Evolutionary conservation across 2,113 vertebrate genomes (phyloP).

Genomic region (Scophthalmus maximus): DNA sequence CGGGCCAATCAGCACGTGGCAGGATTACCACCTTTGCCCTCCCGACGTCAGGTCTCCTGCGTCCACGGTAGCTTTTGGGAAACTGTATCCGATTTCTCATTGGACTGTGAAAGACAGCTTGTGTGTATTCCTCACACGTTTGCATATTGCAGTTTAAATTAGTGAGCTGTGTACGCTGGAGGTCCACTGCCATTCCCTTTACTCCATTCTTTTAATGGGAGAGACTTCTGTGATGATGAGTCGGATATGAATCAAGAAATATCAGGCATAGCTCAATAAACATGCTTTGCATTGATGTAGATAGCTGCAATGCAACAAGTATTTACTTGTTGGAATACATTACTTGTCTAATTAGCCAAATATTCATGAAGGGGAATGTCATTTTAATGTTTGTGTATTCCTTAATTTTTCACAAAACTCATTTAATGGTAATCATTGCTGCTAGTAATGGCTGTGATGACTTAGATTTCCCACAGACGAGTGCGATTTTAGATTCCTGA

Average conservation of each 20-base stretch:
- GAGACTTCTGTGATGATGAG: background rate
- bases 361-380: background rate
- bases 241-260: background rate
- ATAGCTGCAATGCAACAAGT: background rate
- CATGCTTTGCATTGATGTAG: background rate
- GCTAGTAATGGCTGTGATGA: conserved; percentile 2
- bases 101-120: conserved; percentile 17
- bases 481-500: background rate
- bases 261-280: background rate
- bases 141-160: no score
- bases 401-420: background rate
- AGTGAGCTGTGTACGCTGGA: background rate
- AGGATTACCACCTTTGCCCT: conserved; percentile 60
- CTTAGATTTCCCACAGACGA: conserved; percentile 1
- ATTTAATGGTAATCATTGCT: conserved; percentile 16
- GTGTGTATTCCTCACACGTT: conserved; percentile 25
- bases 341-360: conserved; percentile 20
- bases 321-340: conserved; percentile 7
- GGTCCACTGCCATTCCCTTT: no score
- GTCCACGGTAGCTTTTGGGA: conserved; percentile 13
- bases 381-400: background rate
- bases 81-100: conserved; percentile 27
- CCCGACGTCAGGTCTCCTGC: conserved; percentile 37
- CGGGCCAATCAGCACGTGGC: conserved; percentile 64
- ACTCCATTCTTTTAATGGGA: no score